Base-by-base conservation (phyloP, 1,140 invertebrate genomes). In the Ceratoteleas bidentatus region DNA sequence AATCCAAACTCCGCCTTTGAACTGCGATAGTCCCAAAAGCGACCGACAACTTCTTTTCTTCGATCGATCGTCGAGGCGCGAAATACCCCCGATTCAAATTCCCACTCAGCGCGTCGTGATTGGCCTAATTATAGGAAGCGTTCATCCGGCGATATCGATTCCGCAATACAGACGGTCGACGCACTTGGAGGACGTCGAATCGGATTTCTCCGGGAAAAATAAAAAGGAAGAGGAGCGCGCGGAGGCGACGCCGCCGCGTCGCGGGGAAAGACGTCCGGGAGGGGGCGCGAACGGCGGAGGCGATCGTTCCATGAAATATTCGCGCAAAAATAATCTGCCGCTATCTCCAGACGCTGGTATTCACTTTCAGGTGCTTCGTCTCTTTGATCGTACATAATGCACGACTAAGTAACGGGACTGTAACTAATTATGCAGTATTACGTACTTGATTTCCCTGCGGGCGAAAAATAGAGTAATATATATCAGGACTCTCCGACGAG, bases 381-480 rank as follows among this genome's bases (percentile, higher is more conserved):
- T 89, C 87, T 88, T 88, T 88, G 88, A 90, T 89, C 89, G 89
- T 85, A 87, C 86, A 88, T 89, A 90, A 89, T 88, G 87, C 85
- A 89, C 81, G 85, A 86, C 86, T 89, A 88, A 89, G 88, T 89
- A 87, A 90, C 87, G 85, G 83, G 84, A 85, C 87, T 84, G 85
- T 87, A 86, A 88, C 87, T 90, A 91, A 91, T 91, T 91, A 91
- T 90, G 85, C 86, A 84, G 86, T 88, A 87, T 87, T 89, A 89
- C 84, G 85, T 88, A 85, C 88, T 88, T 91, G 89, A 91, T 91
- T 91, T 91, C 90, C 90, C 90, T 86, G 85, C 86, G 89, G 90
- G 85, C 88, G 87, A 89, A 91, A 91, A 90, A 90, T 90, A 88
- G 86, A 88, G 85, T 76, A 87, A 85, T 85, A 90, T 90, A 88